Evolutionary conservation across 1,140 invertebrate species (phyloP), one percentile per base, ranked within the genome.

Genomic region (Phenacoccus solenopsis): DNA sequence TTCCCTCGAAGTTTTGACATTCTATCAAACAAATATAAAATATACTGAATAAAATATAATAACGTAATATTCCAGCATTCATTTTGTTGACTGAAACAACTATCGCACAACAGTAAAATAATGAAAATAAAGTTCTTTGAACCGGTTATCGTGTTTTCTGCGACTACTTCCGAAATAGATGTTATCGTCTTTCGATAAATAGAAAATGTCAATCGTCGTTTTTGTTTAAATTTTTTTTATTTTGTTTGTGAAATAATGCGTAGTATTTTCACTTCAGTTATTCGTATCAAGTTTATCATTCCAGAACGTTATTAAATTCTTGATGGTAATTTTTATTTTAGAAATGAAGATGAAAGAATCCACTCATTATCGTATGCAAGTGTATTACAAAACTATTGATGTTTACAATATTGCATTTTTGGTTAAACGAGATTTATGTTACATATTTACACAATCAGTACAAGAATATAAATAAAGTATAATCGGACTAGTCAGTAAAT

Each of bases 101-200:
- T 38, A 38, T 9, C 9, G n/a, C 9, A 9, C 21, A 24, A 64
- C 10, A 64, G 21, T n/a, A n/a, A 27, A 20, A 64, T 22, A 5
- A 22, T 64, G 13, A n/a, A 4, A 64, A 16, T 64, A 16, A 64
- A 64, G 59, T 64, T 64, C 59, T 64, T 25, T 64, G 59, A 64
- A 64, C 59, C 25, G 9, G 25, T 64, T 64, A 64, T 64, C 59
- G 20, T 24, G n/a, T n/a, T 24, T 20, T 5, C 12, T 64, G 59
- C 16, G 38, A 2, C 38, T 49, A 49, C 38, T 49, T 49, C 38
- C 38, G 38, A 49, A 49, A n/a, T 16, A n/a, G 3, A 9, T n/a
- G 5, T 49, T 49, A 49, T 49, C 38, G 5, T 7, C 5, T 49
- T n/a, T 49, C 38, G 38, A 49, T 49, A 49, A 49, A 49, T 16